Evolutionary conservation across 1,140 invertebrate species (phyloP), one percentile per base, ranked within the genome.

Genomic region (Drosophila varians): DNA sequence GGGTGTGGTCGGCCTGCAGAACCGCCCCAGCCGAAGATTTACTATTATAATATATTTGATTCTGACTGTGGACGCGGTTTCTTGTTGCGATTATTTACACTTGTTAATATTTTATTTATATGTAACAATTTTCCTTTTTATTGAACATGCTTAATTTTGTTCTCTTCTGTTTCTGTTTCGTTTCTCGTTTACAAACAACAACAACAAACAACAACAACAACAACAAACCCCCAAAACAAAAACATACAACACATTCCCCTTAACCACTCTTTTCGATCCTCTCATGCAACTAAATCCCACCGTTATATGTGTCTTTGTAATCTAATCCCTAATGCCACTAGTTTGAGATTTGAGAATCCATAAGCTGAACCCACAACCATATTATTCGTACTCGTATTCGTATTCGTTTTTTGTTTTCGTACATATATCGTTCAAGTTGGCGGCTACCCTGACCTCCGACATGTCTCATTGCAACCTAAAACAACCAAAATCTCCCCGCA

Each of bases 141-240:
- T 61, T 88, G 83, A 87, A 88, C 74, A 82, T 77, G 78, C 82
- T 87, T 88, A 82, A 77, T 86, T 86, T 86, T 80, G 82, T 86
- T 82, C 77, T 86, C 72, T 86, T 83, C 74, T 83, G 71, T 77
- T 77, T 78, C 74, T 73, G 66, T 73, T 80, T 80, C 74, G 76
- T 87, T 86, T 82, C 48, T 86, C 77, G 82, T 86, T 86, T 66
- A 64, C 54, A 74, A 71, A 23, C 23, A 69, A 21, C 2, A 70
- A 69, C 31, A 58, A 61, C 43, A 61, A 46, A 62, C 69, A 72
- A 72, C 69, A n/a, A n/a, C n/a, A n/a, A n/a, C n/a, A n/a, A n/a
- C n/a, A n/a, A 72, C 69, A 61, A 72, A 72, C 69, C 73, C 69
- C 46, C n/a, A n/a, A n/a, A n/a, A n/a, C 64, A 70, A 69, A 31